These are phyloP conservation scores for Labroides dimidiatus DNA, from an alignment of 2,797 vertebrate genomes.

Conservation along the genomic window DNA sequence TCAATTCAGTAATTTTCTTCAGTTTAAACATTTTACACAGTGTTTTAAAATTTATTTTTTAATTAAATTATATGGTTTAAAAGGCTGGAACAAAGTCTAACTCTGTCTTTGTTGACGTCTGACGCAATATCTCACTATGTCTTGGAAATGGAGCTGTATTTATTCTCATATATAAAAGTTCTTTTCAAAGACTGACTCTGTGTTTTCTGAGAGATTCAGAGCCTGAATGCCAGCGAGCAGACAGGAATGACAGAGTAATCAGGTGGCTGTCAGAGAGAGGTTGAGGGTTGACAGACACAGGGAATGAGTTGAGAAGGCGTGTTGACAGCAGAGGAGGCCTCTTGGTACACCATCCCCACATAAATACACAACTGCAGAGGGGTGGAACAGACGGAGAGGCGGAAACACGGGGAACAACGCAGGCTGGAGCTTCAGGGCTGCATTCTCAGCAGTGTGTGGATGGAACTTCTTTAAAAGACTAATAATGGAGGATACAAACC, in stretches of 20 bases:
- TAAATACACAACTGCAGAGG: conserved; percentile 54
- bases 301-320: conserved; percentile 33
- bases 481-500: conserved; percentile 3
- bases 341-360: background rate
- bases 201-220: background rate
- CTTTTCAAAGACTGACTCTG: too few species aligned
- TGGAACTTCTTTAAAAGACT: conserved; percentile 4
- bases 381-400: too few species aligned
- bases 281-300: conserved; percentile 51
- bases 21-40: too few species aligned
- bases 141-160: too few species aligned
- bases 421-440: conserved; percentile 15
- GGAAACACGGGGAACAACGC: conserved; percentile 13
- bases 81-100: too few species aligned
- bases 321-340: conserved; percentile 58
- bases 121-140: too few species aligned
- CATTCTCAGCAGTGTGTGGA: conserved; percentile 48
- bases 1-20: too few species aligned
- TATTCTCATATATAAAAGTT: too few species aligned
- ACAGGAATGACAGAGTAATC: conserved; percentile 47
- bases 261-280: conserved; percentile 48
- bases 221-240: conserved; percentile 1
- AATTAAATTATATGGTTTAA: too few species aligned
- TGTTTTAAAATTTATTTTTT: too few species aligned
- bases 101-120: too few species aligned